Percentiles rank a stretch among this genome's conserved stretches.
Evolutionary conservation across 2,888 invertebrate genomes (phyloP).

Genomic region (Panopea generosa): DNA sequence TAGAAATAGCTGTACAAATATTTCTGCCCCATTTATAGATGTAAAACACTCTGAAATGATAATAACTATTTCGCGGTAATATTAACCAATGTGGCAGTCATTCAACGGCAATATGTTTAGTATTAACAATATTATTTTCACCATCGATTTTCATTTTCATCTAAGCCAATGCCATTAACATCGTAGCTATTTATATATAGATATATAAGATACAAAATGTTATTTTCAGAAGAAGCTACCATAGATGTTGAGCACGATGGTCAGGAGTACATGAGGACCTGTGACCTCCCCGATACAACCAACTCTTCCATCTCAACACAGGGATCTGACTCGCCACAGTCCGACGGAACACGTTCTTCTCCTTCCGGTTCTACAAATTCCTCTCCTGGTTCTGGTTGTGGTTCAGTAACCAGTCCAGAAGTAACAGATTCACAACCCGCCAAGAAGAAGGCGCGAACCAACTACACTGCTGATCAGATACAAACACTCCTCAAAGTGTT

Average conservation of each 20-base stretch:
- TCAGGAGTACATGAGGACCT: slow-evolving; percentile 39
- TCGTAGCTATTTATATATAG: too few species aligned
- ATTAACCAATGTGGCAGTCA: too few species aligned
- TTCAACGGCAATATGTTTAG: too few species aligned
- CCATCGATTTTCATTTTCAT: too few species aligned
- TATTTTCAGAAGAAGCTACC: slow-evolving; percentile 21
- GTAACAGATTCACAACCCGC: slow-evolving; percentile 25
- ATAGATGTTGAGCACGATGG: slow-evolving; percentile 47
- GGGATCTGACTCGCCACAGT: slow-evolving; percentile 57
- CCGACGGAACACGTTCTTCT: slow-evolving; percentile 49
- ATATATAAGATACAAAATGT: neutral
- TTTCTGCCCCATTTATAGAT: too few species aligned
- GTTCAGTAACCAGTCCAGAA: slow-evolving; percentile 50
- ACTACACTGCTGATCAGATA: slow-evolving; percentile 70
- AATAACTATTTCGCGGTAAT: too few species aligned
- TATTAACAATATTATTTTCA: too few species aligned
- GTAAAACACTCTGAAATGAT: too few species aligned
- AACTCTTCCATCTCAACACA: slow-evolving; percentile 67
- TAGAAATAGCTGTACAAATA: too few species aligned
- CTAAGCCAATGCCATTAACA: too few species aligned
- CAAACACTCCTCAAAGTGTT: slow-evolving; percentile 68
- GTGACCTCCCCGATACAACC: slow-evolving; percentile 53
- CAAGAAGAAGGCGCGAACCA: slow-evolving; percentile 70
- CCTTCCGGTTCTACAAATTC: slow-evolving; percentile 46
- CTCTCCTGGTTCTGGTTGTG: slow-evolving; percentile 41